Evolutionary conservation across 1,140 invertebrate genomes (phyloP), one percentile per base, ranked within the genome.

Genomic region (Philaenus spumarius): DNA sequence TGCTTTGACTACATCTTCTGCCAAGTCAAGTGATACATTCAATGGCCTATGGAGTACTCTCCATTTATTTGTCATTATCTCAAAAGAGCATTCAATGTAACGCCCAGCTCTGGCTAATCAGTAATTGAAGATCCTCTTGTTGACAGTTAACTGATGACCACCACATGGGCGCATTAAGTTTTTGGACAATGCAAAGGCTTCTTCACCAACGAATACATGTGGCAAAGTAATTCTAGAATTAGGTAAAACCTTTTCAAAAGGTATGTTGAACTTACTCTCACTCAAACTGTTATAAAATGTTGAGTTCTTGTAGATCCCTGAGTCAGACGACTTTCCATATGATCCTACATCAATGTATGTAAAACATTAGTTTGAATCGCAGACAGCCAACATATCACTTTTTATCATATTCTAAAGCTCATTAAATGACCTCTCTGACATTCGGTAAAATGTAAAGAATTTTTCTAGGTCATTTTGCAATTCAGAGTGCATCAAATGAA

Each of bases 311-410:
- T 75, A 75, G 35, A 73, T 64, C 40, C 69, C 70, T 35, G 61
- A 67, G 65, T 75, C 72, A 57, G 66, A 65, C 43, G 68, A 58
- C 47, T 69, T n/a, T 45, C 75, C 75, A 48, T 72, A 61, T n/a
- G 55, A 48, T 24, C 75, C 72, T 15, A 75, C 63, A 62, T 75
- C 71, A 26, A 73, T 66, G 55, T 67, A 67, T 6, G 67, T 58
- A 65, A 77, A 76, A 47, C 64, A 60, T 54, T 72, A 77, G 42
- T 75, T 57, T 37, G 66, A 67, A 63, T 77, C 73, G 17, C 71
- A 69, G 34, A 75, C 51, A 19, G 69, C 75, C 34, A 75, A 56
- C 24, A 78, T n/a, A n/a, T n/a, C n/a, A n/a, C n/a, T n/a, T n/a
- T n/a, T n/a, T n/a, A n/a, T n/a, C n/a, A n/a, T n/a, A n/a, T n/a